Base-by-base conservation (phyloP, 2,113 vertebrate species). In the Pteruthius melanotis region DNA sequence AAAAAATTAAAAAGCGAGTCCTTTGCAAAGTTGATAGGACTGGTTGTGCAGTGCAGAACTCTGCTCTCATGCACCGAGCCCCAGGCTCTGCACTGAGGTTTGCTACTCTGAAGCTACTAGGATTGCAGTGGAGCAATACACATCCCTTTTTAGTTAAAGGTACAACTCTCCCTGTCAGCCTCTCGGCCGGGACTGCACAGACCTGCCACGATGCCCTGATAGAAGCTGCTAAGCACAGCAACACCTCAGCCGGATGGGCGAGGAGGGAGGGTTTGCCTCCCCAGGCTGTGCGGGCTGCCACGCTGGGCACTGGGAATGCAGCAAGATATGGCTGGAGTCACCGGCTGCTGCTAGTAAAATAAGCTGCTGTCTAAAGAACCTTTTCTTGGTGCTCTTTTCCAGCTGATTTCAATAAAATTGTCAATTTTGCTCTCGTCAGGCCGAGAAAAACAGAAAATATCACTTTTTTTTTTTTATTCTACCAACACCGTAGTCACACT, bases 271-370 rank as follows among this genome's bases (percentile, higher is more conserved):
- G 35, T 89, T 82, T 90, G 64, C 81, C 33, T 83, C 81, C 19
- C 49, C 86, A 28, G 52, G 83, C 94, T 93, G 54, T 71, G 90
- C 76, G 19, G 92, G 86, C 94, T 94, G 87, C 85, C 88, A 45
- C 74, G 33, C 89, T 64, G 91, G 97, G 92, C 90, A 83, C 87
- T 52, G 49, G 54, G 27, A 96, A 97, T 93, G 95, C 96, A 89
- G 98, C 95, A 93, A 92, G 95, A 94, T 93, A 91, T 16, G 5
- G 26, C 96, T 76, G 54, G 40, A 92, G 87, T 79, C 89, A 74
- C 91, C 6, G 64, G 81, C 82, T 81, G 87, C 87, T 87, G 75
- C 75, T 39, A 92, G 53, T 59, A 50, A 85, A 83, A 68, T 40
- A 2, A 37, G 23, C 77, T 45, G 80, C 64, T 64, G 6, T 20